These are phyloP conservation scores for Tyrannus savana DNA, from an alignment of 2,113 vertebrate genomes.

Conservation along the genomic window DNA sequence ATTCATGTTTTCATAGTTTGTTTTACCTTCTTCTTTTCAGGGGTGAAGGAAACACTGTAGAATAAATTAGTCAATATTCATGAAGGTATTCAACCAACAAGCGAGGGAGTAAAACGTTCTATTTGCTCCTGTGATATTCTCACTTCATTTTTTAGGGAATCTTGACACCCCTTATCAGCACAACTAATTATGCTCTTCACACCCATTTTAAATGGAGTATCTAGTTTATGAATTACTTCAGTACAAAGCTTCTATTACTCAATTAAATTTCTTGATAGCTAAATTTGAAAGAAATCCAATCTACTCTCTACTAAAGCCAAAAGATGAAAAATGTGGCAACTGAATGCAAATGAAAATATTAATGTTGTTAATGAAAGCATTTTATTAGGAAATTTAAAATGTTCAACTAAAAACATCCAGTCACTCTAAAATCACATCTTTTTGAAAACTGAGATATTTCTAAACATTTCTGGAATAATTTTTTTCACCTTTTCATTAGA, in stretches of 20 bases:
- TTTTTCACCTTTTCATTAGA: neutral
- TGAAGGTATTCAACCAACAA: neutral
- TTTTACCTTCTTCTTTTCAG: neutral
- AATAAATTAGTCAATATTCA: neutral
- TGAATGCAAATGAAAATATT: neutral
- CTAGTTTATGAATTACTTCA: neutral
- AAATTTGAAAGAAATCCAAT: conserved; percentile 1
- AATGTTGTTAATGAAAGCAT: neutral
- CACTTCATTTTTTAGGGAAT: neutral
- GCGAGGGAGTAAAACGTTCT: neutral
- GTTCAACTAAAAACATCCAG: neutral
- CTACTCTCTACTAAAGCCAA: neutral
- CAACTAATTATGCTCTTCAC: neutral
- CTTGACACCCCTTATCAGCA: neutral
- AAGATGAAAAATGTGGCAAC: neutral
- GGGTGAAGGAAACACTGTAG: neutral
- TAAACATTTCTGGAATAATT: neutral
- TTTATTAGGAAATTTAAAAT: neutral
- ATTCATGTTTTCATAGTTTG: neutral
- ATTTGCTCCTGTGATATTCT: neutral
- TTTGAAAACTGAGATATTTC: neutral
- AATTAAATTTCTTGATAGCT: neutral
- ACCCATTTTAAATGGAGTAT: neutral
- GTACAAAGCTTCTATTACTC: neutral
- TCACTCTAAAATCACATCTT: neutral